Percentiles rank a stretch among this genome's conserved stretches.
These are phyloP conservation scores for Prosopocoilus inquinatus DNA, from an alignment of 2,888 invertebrate genomes.

Conservation along the genomic window DNA sequence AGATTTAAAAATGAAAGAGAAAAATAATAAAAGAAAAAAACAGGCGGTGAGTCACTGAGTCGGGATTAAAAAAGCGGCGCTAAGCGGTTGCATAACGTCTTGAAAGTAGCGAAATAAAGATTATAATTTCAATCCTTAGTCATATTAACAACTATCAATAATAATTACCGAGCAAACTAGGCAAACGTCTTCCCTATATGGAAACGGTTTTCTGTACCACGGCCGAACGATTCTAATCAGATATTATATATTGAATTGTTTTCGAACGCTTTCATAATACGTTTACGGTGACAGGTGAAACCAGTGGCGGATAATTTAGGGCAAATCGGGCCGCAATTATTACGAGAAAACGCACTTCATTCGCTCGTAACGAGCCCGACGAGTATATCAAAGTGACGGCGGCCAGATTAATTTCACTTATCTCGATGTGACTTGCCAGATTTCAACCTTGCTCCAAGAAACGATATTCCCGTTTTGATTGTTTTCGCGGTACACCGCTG, in stretches of 20 bases:
- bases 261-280: conserved; percentile 33
- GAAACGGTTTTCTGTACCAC: conserved; percentile 44
- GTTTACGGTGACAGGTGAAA: conserved; percentile 34
- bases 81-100: conserved; percentile 20
- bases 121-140: conserved; percentile 24
- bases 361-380: too few species aligned
- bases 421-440: too few species aligned
- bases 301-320: conserved; percentile 30
- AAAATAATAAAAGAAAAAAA: conserved; percentile 7
- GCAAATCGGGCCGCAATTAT: conserved; percentile 29
- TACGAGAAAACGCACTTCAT: conserved; percentile 1
- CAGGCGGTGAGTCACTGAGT: conserved; percentile 10
- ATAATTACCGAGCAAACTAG: conserved; percentile 43
- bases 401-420: too few species aligned
- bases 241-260: conserved; percentile 35
- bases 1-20: not conserved
- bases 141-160: conserved; percentile 32
- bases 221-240: conserved; percentile 40
- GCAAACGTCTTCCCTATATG: conserved; percentile 48
- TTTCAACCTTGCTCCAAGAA: not conserved
- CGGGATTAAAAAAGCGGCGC: conserved; percentile 18
- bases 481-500: conserved; percentile 7
- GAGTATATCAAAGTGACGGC: too few species aligned
- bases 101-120: conserved; percentile 25
- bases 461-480: conserved; percentile 7